phyloP scores from a whole-genome alignment of 2,888 invertebrate genomes.

The Penaeus monodon region DNA sequence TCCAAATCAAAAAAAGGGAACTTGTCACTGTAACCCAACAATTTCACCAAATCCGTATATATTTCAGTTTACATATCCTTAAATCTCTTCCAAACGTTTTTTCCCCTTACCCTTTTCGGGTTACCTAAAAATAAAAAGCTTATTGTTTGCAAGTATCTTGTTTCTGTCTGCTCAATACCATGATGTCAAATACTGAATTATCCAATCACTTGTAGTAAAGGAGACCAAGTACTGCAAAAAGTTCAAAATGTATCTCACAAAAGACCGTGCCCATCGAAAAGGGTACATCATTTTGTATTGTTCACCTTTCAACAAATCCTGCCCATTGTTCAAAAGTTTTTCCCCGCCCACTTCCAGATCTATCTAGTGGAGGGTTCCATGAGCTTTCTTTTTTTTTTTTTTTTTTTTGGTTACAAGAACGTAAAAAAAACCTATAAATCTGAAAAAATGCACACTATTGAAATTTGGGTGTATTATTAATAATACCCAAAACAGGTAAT shows the following conservation, averaged over 20 bases:
- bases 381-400: too few relatives aligned
- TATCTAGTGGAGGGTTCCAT: too few relatives aligned
- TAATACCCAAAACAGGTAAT: slow-evolving; percentile 28
- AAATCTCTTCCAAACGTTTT: too few relatives aligned
- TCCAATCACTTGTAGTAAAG: slow-evolving; percentile 55
- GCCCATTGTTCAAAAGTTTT: too few relatives aligned
- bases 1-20: too few relatives aligned
- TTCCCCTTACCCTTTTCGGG: neutral
- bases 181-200: slow-evolving; percentile 53
- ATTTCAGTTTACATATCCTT: too few relatives aligned
- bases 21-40: too few relatives aligned
- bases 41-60: too few relatives aligned
- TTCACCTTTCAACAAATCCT: neutral
- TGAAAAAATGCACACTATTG: slow-evolving; percentile 49
- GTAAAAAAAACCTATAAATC: slow-evolving; percentile 34
- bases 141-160: neutral
- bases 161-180: slow-evolving; percentile 36
- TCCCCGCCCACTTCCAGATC: too few relatives aligned
- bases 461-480: slow-evolving; percentile 31
- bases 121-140: neutral
- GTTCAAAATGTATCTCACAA: slow-evolving; percentile 31
- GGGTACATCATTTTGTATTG: slow-evolving; percentile 2
- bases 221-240: slow-evolving; percentile 46
- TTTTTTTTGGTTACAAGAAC: slow-evolving; percentile 10
- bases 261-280: slow-evolving; percentile 31